Evolutionary conservation across 2,888 invertebrate species (phyloP).

Genomic region (Tenodera sinensis): DNA sequence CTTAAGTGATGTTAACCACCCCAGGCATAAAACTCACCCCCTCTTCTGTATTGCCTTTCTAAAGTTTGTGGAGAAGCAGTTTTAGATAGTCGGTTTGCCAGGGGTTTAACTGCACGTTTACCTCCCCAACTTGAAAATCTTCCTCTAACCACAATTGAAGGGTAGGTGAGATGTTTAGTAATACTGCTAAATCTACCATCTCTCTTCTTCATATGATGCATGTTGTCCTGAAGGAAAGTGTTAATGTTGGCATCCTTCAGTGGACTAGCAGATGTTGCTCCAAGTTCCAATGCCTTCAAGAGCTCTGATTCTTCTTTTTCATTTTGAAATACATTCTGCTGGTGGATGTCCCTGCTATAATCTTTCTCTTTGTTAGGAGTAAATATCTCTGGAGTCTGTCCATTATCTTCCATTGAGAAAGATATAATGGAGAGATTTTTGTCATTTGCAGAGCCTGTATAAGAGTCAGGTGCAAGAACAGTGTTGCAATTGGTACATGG

Average conservation of each 20-base stretch:
- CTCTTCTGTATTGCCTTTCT: neutral
- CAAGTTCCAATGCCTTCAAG: neutral
- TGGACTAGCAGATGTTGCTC: neutral
- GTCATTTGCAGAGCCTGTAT: neutral
- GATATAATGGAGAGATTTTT: neutral
- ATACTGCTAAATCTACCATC: neutral
- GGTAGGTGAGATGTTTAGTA: neutral
- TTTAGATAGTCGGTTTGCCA: neutral
- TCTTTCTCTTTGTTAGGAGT: neutral
- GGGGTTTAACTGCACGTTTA: neutral
- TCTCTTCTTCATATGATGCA: neutral
- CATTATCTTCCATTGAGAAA: neutral
- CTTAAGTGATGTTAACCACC: neutral
- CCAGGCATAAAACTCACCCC: neutral
- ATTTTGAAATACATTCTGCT: neutral
- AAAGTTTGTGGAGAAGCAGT: neutral
- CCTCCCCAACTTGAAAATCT: neutral
- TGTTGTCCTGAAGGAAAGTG: neutral
- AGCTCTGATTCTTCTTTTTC: neutral
- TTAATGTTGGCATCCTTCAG: neutral
- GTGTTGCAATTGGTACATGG: neutral
- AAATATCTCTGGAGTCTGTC: neutral
- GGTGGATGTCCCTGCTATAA: neutral
- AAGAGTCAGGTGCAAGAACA: neutral
- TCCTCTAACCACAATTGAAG: neutral